Conservation (phyloP, 2,113 vertebrate species). For the Peromyscus californicus region DNA sequence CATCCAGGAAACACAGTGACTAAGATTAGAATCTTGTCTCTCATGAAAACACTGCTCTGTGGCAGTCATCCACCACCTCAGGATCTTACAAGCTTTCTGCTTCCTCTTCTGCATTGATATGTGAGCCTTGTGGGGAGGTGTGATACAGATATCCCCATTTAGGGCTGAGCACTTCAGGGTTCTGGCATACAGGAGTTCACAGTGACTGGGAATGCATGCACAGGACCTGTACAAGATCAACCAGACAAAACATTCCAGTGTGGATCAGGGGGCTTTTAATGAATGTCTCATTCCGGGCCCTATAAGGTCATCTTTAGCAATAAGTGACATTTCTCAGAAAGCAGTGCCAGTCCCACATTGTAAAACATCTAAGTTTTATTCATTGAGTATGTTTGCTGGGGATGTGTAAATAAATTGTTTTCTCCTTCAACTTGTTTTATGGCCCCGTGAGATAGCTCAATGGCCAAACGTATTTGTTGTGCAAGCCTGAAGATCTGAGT, state of each 20-base stretch:
- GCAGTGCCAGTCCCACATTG: neutral
- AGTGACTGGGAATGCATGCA: neutral
- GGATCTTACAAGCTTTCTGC: neutral
- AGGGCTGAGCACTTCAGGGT: neutral
- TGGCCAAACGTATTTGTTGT: neutral
- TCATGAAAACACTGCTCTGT: neutral
- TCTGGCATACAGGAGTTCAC: neutral
- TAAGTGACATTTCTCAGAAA: neutral
- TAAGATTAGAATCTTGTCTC: neutral
- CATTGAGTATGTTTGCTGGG: neutral
- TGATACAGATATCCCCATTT: too few relatives aligned
- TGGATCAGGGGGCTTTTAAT: neutral
- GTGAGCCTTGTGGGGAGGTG: neutral
- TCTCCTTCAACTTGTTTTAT: neutral
- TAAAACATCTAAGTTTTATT: neutral
- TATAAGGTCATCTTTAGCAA: neutral
- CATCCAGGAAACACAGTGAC: neutral
- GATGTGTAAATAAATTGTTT: neutral
- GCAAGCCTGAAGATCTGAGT: neutral
- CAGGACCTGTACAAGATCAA: neutral
- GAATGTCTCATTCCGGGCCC: neutral
- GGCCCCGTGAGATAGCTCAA: neutral
- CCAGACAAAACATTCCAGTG: neutral
- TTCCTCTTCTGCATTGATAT: neutral
- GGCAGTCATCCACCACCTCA: neutral